Evolutionary conservation across 92 coral and sea anemone species (phyloP), one percentile per base, ranked within the genome.

Genomic region (Actinernus sp.): DNA sequence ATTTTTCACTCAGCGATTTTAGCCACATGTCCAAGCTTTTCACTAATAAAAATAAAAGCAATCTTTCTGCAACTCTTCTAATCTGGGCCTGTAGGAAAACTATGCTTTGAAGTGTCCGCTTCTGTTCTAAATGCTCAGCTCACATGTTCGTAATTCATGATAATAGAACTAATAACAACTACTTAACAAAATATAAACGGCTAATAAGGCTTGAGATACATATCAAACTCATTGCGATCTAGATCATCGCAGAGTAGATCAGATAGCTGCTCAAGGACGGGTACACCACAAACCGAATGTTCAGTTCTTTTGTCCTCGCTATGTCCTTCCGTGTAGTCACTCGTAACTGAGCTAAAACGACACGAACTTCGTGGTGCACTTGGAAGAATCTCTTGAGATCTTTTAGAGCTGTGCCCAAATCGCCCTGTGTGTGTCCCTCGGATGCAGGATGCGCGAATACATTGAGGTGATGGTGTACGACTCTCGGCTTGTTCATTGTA

Each of bases 141-240:
- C 52, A 45, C 19, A 45, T 45, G 52, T 45, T 9, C 52, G 19
- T 4, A 4, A 17, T 8, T 18, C 52, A 23, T 18, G 52, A 45
- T 45, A 45, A 45, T 45, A 45, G 52, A 18, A 45, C 11, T 17
- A 45, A 8, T 45, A 45, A 45, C 10, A 45, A 18, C 52, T 45
- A 45, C 52, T 45, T 8, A 45, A 8, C 21, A 45, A 45, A 18
- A 8, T 8, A 45, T 45, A 18, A 45, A 45, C 52, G 19, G 52
- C 57, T 57, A 70, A 70, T 70, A 70, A 61, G 65, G 78, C 56
- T 70, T 88, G 16, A 95, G 73, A 49, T 95, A 95, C 97, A 91
- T 89, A 58, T 88, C 96, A 73, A 95, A 91, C 58, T 95, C 99
- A 16, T 91, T 85, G 27, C 97, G 85, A 57, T 95, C 93, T 44